Base-by-base conservation (phyloP, 1,140 invertebrate species). In the Panagrolaimus sp. region DNA sequence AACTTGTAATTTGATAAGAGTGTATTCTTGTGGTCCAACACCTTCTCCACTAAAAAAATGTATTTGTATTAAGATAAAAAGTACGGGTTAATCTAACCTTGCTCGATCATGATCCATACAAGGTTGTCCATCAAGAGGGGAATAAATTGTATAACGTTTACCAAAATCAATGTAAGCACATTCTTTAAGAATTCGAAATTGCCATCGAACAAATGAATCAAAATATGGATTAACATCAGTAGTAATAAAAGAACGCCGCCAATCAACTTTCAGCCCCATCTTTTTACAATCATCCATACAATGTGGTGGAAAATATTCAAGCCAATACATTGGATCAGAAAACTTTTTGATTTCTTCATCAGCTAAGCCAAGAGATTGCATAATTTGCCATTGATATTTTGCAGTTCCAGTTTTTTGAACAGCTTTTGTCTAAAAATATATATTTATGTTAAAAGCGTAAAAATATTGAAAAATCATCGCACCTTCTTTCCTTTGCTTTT, bases 31-130 rank as follows among this genome's bases (percentile, higher is more conserved):
- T 8, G 94, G 92, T 0, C 91, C 95, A 53, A 98, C 94, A 66
- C 94, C 95, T 87, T 99, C 96, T 11, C 96, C 96, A 62, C 89
- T n/a, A n/a, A n/a, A n/a, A n/a, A n/a, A n/a, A n/a, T n/a, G n/a
- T n/a, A n/a, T n/a, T n/a, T n/a, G n/a, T n/a, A n/a, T n/a, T n/a
- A n/a, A n/a, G n/a, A n/a, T n/a, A n/a, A n/a, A n/a, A n/a, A n/a
- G n/a, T n/a, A n/a, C n/a, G n/a, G n/a, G n/a, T n/a, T n/a, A n/a
- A n/a, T n/a, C n/a, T n/a, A n/a, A n/a, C n/a, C n/a, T 87, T 31
- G 90, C 89, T 75, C 96, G 87, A 84, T 99, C 96, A 84, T 99
- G 96, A 85, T 99, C 96, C 96, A 99, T 98, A 83, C 96, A 99
- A 2, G 96, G 96, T 83, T 99, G 96, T 43, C 90, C 89, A 86